Evolutionary conservation across 2,888 invertebrate species (phyloP).

Genomic region (Agrotis clavis): DNA sequence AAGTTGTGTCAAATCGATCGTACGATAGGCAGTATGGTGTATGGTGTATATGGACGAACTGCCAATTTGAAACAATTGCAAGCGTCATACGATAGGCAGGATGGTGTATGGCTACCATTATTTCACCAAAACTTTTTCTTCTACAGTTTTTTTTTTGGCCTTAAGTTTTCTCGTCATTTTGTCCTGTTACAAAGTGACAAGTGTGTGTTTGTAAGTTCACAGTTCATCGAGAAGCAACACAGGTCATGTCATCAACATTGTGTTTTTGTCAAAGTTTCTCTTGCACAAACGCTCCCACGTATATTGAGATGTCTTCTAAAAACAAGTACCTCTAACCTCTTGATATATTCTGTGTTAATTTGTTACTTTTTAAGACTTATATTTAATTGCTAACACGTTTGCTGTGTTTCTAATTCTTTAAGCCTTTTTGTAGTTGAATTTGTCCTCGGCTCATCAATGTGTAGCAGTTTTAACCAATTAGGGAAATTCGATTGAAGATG

Average conservation of each 20-base stretch:
- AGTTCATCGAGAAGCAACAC: slow-evolving; percentile 6
- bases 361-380: slow-evolving; percentile 34
- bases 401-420: slow-evolving; percentile 25
- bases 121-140: no score
- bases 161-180: background rate
- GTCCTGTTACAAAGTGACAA: no score
- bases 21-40: no score
- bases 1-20: no score
- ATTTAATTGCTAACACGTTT: slow-evolving; percentile 27
- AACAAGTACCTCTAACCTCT: slow-evolving; percentile 30
- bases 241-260: slow-evolving; percentile 28
- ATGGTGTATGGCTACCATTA: no score
- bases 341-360: slow-evolving; percentile 32
- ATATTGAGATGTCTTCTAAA: slow-evolving; percentile 29
- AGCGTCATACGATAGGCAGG: no score
- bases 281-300: slow-evolving; percentile 48
- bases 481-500: background rate
- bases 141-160: background rate
- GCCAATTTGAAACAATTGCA: no score
- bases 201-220: background rate
- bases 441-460: slow-evolving; percentile 3
- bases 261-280: slow-evolving; percentile 60
- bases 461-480: background rate
- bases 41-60: no score
- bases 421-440: slow-evolving; percentile 2